Evolutionary conservation across 2,113 vertebrate species (phyloP).

Genomic region (Protobothrops flavoviridis): DNA sequence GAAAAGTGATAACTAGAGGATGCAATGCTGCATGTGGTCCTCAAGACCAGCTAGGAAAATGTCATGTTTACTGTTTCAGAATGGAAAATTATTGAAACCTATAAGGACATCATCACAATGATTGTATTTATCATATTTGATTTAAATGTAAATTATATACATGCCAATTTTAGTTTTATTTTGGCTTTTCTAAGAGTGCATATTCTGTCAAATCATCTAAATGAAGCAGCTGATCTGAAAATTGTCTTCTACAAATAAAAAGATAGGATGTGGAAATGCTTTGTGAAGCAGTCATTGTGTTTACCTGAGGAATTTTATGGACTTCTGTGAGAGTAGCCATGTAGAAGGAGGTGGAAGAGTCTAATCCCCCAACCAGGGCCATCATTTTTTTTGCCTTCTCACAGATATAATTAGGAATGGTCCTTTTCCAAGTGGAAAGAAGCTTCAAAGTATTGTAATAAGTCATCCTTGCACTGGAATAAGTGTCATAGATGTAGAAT

Average conservation of each 20-base stretch:
- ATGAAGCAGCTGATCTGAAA: not conserved
- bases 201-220: not conserved
- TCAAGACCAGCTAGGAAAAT: not conserved
- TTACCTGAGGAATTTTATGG: constrained; percentile 8
- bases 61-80: not conserved
- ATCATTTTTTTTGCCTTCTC: not conserved
- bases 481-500: constrained; percentile 1
- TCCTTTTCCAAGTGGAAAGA: not conserved
- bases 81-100: not conserved
- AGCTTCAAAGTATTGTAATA: not conserved
- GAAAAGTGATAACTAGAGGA: not conserved
- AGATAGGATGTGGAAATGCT: not conserved
- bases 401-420: not conserved
- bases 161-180: not conserved
- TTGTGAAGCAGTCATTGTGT: not conserved
- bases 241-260: not conserved
- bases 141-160: not conserved
- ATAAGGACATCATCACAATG: not conserved
- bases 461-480: not conserved
- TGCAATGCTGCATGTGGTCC: not conserved
- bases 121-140: not conserved
- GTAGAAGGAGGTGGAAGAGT: not conserved
- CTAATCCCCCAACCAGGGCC: not conserved
- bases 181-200: not conserved
- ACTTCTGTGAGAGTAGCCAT: not conserved